phyloP scores from a whole-genome alignment of 1,140 invertebrate species.

The Armadillidium nasatum region DNA sequence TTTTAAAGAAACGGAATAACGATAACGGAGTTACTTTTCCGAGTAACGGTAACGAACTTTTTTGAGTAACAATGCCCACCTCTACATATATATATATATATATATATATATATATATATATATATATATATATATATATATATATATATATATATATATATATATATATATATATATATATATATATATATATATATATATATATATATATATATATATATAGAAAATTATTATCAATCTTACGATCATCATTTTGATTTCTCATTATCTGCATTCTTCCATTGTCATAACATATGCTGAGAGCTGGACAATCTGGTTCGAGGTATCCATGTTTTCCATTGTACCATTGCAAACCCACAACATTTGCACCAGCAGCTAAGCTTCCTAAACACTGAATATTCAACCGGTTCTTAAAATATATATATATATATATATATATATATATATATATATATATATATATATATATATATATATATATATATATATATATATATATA shows the following conservation, averaged over 20 bases:
- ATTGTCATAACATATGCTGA: constrained; percentile 81
- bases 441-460: too few relatives aligned
- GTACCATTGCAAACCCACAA: constrained; percentile 82
- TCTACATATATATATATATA: too few relatives aligned
- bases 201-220: neutral
- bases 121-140: too few relatives aligned
- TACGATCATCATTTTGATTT: constrained; percentile 72
- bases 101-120: too few relatives aligned
- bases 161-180: too few relatives aligned
- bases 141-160: too few relatives aligned
- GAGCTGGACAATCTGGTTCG: constrained; percentile 66
- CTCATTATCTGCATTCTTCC: constrained; percentile 83
- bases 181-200: neutral
- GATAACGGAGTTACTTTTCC: too few relatives aligned
- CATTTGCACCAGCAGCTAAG: constrained; percentile 51
- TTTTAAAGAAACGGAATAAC: too few relatives aligned
- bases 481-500: neutral
- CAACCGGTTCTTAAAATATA: constrained; percentile 59
- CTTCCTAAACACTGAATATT: constrained; percentile 59
- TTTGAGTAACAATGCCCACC: too few relatives aligned
- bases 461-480: too few relatives aligned
- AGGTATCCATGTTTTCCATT: constrained; percentile 66
- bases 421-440: neutral
- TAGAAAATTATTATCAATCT: constrained; percentile 6
- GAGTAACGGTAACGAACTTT: too few relatives aligned